phyloP scores from a whole-genome alignment of 37 sponge, comb jelly and placozoan genomes.

The Dysidea cf. avara region DNA sequence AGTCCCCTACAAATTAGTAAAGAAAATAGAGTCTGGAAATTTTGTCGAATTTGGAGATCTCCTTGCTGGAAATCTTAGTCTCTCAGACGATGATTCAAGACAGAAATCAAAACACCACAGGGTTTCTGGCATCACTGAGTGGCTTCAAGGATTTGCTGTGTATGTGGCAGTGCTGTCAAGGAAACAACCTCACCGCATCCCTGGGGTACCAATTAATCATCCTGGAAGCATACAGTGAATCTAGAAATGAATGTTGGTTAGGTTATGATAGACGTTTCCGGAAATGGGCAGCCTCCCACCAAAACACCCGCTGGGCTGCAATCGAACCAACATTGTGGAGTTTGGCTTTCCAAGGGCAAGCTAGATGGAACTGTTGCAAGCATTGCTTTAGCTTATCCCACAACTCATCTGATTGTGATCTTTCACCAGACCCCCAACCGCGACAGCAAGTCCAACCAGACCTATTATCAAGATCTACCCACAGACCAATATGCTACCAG shows the following conservation, averaged over 20 bases:
- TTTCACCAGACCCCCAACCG: background rate
- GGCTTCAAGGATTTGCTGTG: background rate
- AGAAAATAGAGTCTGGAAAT: no score
- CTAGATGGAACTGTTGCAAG: conserved; percentile 7
- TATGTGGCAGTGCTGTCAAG: conserved; percentile 4
- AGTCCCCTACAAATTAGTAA: no score
- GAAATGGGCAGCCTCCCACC: no score
- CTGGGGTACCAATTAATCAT: no score
- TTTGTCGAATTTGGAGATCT: no score
- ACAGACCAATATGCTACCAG: background rate
- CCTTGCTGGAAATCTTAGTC: no score
- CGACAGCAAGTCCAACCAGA: no score
- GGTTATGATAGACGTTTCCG: no score
- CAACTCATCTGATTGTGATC: conserved; percentile 3
- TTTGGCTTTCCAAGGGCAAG: conserved; percentile 20
- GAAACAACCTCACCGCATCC: background rate
- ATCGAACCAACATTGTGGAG: background rate
- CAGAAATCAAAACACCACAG: background rate
- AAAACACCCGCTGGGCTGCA: no score
- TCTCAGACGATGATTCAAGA: background rate
- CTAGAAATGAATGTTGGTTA: no score
- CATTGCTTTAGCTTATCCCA: conserved; percentile 23
- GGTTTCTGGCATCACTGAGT: background rate
- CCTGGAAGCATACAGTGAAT: no score
- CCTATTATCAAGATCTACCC: background rate